Evolutionary conservation across 2,888 invertebrate genomes (phyloP).

Genomic region (Kuschelorhynchus macadamiae): DNA sequence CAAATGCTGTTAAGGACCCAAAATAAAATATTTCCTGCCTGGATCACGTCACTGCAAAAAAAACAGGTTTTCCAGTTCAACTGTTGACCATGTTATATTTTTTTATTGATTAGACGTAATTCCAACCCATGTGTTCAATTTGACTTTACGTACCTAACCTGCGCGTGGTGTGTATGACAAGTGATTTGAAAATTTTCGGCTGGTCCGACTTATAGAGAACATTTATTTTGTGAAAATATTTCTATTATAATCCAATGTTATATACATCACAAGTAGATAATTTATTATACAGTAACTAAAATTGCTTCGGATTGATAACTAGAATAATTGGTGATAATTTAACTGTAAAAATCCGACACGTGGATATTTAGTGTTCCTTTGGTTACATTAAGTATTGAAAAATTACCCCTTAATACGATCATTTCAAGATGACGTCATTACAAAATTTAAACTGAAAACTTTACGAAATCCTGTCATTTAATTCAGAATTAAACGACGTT

Average conservation of each 20-base stretch:
- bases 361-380: constrained; percentile 11
- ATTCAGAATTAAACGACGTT: too few relatives aligned
- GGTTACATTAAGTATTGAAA: too few relatives aligned
- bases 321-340: constrained; percentile 13
- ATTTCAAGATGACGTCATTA: too few relatives aligned
- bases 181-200: constrained; percentile 60
- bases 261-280: constrained; percentile 66
- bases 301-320: constrained; percentile 55
- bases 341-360: constrained; percentile 10
- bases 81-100: constrained; percentile 26
- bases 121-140: constrained; percentile 68
- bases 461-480: too few relatives aligned
- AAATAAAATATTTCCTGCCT: too few relatives aligned
- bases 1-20: too few relatives aligned
- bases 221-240: constrained; percentile 30
- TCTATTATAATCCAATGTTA: constrained; percentile 57
- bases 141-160: constrained; percentile 67
- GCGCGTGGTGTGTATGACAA: constrained; percentile 66
- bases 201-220: constrained; percentile 59
- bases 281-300: constrained; percentile 63
- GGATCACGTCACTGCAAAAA: not conserved
- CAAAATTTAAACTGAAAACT: too few relatives aligned
- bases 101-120: constrained; percentile 55
- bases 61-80: constrained; percentile 21
- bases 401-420: too few relatives aligned